These are phyloP conservation scores for Yponomeuta malinellus DNA, from an alignment of 2,888 invertebrate genomes.

Conservation along the genomic window DNA sequence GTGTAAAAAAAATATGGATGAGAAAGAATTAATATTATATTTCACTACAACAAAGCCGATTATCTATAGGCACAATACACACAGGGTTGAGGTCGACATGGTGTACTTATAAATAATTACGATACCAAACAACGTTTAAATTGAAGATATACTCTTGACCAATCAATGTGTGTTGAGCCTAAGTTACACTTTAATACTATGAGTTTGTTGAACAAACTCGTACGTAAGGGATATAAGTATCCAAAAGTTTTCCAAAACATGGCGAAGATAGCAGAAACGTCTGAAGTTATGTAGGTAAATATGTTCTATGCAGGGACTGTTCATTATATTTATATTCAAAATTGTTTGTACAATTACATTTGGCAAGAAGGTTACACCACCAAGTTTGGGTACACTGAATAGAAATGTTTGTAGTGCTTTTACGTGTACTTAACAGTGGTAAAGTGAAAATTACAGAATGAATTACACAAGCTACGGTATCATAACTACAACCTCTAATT, in stretches of 20 bases:
- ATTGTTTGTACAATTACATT: conserved; percentile 29
- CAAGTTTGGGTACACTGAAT: neutral
- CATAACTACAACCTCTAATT: neutral
- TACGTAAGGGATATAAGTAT: conserved; percentile 42
- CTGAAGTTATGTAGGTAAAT: conserved; percentile 4
- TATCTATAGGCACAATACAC: neutral
- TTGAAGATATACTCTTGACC: neutral
- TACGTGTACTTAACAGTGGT: neutral
- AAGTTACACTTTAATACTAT: neutral
- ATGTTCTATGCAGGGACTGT: conserved; percentile 15
- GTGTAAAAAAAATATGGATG: neutral
- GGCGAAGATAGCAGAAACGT: conserved; percentile 18
- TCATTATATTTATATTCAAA: conserved; percentile 22
- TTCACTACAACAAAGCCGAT: neutral
- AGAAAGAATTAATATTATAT: neutral
- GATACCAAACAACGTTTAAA: neutral
- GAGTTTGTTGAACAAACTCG: neutral
- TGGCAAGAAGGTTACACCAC: conserved; percentile 5
- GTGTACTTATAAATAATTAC: neutral
- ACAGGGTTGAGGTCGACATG: neutral
- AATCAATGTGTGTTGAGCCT: conserved; percentile 1
- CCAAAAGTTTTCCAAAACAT: conserved; percentile 66
- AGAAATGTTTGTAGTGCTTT: neutral
- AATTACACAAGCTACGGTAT: neutral
- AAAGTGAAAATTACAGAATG: conserved; percentile 3